A percentile compares a stretch with the other conserved stretches of the same genome.
These are phyloP conservation scores for Stramonita haemastoma DNA, from an alignment of 2,888 invertebrate genomes.

Conservation along the genomic window DNA sequence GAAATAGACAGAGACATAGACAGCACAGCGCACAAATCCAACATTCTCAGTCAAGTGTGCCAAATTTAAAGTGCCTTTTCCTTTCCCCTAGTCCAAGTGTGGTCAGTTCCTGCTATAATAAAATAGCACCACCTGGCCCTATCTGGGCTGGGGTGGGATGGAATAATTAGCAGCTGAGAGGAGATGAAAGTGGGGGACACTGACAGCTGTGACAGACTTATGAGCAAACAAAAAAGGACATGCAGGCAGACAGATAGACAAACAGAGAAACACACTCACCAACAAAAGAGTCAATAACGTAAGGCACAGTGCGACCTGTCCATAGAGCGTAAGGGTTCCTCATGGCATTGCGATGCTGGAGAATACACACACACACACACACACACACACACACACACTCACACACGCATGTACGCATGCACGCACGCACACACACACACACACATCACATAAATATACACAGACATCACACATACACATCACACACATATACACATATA, in stretches of 20 bases:
- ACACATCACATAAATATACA: neutral
- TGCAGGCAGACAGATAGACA: neutral
- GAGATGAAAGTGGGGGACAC: too few relatives aligned
- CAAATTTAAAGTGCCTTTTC: too few relatives aligned
- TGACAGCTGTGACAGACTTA: too few relatives aligned
- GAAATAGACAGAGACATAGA: neutral
- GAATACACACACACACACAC: neutral
- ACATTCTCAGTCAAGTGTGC: too few relatives aligned
- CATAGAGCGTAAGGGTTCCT: constrained; percentile 55
- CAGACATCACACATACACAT: too few relatives aligned
- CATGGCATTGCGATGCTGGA: constrained; percentile 53
- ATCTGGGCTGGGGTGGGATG: too few relatives aligned
- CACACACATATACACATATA: too few relatives aligned
- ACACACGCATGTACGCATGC: neutral
- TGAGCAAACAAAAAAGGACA: neutral
- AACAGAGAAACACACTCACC: constrained; percentile 48
- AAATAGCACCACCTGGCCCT: too few relatives aligned
- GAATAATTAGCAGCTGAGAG: too few relatives aligned
- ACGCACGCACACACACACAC: neutral
- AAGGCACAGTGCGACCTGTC: constrained; percentile 59
- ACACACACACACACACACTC: constrained; percentile 24
- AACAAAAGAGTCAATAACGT: constrained; percentile 55
- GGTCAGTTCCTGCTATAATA: too few relatives aligned
- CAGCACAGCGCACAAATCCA: too few relatives aligned
- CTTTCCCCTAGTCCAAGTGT: too few relatives aligned